A percentile compares a stretch with the other conserved stretches of the same genome.
These are phyloP conservation scores for Naja naja DNA, from an alignment of 2,113 vertebrate species.

Conservation along the genomic window DNA sequence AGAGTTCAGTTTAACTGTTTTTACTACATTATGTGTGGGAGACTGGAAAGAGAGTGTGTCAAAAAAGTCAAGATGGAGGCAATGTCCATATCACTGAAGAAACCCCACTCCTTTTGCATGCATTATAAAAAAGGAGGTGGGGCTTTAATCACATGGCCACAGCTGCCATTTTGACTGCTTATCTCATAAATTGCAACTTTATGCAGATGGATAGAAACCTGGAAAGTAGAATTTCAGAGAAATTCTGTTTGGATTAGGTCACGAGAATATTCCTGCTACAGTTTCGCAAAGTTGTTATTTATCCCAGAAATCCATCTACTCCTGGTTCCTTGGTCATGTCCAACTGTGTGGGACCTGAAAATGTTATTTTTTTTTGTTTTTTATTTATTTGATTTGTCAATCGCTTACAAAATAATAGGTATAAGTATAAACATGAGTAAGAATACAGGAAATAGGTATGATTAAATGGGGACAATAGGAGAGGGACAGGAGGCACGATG, in stretches of 20 bases:
- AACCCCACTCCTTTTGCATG: neutral
- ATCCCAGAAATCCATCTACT: neutral
- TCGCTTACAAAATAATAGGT: too few relatives aligned
- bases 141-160: neutral
- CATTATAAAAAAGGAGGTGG: neutral
- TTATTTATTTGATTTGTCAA: too few relatives aligned
- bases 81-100: neutral
- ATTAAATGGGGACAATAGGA: too few relatives aligned
- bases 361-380: too few relatives aligned
- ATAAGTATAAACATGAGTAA: too few relatives aligned
- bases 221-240: neutral
- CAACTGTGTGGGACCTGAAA: neutral
- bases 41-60: neutral
- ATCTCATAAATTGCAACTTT: neutral
- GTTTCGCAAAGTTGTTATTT: neutral
- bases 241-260: neutral
- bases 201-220: neutral
- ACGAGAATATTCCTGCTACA: neutral
- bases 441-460: too few relatives aligned
- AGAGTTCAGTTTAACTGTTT: neutral
- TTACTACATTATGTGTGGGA: neutral
- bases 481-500: too few relatives aligned
- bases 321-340: neutral
- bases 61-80: neutral
- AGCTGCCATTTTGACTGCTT: neutral